Evolutionary conservation across 2,888 invertebrate genomes (phyloP), one percentile per base, ranked within the genome.

Genomic region (Volucella inflata): DNA sequence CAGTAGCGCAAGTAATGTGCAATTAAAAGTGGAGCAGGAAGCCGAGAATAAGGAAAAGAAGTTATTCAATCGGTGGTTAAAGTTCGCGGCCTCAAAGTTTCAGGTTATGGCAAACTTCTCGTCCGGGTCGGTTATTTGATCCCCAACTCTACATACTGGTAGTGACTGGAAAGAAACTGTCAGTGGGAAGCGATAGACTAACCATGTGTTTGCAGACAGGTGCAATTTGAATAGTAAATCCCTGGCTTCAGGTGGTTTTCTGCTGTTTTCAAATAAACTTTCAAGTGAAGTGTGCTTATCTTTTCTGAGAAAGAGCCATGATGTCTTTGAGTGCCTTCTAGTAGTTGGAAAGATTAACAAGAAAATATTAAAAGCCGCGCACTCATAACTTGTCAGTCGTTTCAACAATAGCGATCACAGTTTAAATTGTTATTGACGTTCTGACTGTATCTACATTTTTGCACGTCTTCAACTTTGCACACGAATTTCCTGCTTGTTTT

Each of bases 1-100:
- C 30, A 30, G 6, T 30, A 30, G 2, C n/a, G 30, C 30, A 77
- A 81, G 67, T 77, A 81, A 72, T 77, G 77, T 85, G 81, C 64
- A 85, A 81, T 81, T 85, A 64, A 76, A 85, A 85, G 40, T 72
- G 72, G 46, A 85, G 62, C 72, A 81, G 48, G 62, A 42, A 42
- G 62, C 46, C 57, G 64, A 53, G 55, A n/a, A 36, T 65, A 51
- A 59, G 53, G 48, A 48, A 55, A 74, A 65, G 40, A 16, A 51
- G 51, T 72, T 10, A 76, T 60, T 10, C 44, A 67, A 48, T 76
- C 60, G 42, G 50, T 10, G 42, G 68, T 40, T 48, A 38, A 21
- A 53, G 40, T 36, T 4, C 16, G 16, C 12, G 14, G n/a, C 44
- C 6, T 12, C 44, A 12, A 42, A 51, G 42, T 57, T 42, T 83